A percentile compares a stretch with the other conserved stretches of the same genome.
Conservation (phyloP, 2,113 vertebrate genomes). For the Falco punctatus region DNA sequence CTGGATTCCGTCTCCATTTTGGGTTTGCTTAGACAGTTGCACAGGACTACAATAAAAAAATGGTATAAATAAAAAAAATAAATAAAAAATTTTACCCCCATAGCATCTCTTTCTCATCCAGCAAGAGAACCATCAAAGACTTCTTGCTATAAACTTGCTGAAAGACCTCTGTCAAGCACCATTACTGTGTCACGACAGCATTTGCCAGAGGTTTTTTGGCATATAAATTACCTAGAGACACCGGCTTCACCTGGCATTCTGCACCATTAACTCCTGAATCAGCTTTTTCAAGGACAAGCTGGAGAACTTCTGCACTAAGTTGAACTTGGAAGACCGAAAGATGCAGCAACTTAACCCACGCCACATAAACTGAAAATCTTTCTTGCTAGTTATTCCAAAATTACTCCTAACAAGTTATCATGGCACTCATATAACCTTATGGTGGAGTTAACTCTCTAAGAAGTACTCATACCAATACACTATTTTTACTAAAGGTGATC, state of each 20-base stretch:
- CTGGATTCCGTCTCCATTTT: not conserved
- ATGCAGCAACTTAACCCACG: not conserved
- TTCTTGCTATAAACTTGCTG: not conserved
- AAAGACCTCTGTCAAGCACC: not conserved
- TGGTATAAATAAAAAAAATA: no score
- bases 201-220: not conserved
- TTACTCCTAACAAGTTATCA: not conserved
- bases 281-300: not conserved
- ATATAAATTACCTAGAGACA: not conserved
- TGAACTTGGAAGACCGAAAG: not conserved
- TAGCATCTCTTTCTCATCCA: not conserved
- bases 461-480: not conserved
- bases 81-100: not conserved
- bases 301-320: not conserved
- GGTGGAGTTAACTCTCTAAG: not conserved
- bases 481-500: not conserved
- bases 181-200: not conserved
- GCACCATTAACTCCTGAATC: not conserved
- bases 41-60: not conserved
- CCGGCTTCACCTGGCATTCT: not conserved
- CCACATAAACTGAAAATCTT: not conserved
- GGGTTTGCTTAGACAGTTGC: not conserved
- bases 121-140: not conserved
- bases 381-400: not conserved
- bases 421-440: not conserved